Conservation (phyloP, 2,797 vertebrate genomes). For the Numenius phaeopus region DNA sequence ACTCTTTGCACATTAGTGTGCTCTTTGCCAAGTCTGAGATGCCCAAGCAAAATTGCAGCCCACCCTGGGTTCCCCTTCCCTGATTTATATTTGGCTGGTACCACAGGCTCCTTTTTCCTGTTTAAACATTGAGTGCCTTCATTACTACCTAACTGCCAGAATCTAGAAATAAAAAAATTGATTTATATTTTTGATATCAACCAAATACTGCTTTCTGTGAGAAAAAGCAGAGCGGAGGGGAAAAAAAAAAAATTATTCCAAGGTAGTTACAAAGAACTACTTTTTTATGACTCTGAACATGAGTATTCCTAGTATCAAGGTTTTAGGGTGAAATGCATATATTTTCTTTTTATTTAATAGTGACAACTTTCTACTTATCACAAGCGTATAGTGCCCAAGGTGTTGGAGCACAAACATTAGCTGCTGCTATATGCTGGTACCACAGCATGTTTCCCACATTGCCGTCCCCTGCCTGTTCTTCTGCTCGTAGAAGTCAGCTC, state of each 20-base stretch:
- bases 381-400: background rate
- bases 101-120: background rate
- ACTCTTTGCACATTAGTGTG: background rate
- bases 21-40: background rate
- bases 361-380: background rate
- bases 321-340: background rate
- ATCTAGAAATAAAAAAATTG: background rate
- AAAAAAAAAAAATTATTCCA: background rate
- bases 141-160: background rate
- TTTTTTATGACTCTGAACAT: background rate
- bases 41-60: background rate
- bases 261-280: background rate
- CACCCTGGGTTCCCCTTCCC: background rate
- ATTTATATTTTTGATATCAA: background rate
- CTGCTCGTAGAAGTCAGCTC: background rate
- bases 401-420: background rate
- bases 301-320: background rate
- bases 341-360: background rate
- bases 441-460: fast-evolving
- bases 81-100: background rate
- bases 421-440: background rate
- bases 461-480: background rate
- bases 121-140: background rate
- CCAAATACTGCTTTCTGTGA: background rate
- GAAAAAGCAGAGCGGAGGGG: background rate